phyloP scores from a whole-genome alignment of 2,113 vertebrate species.

The Seriola aureovittata region DNA sequence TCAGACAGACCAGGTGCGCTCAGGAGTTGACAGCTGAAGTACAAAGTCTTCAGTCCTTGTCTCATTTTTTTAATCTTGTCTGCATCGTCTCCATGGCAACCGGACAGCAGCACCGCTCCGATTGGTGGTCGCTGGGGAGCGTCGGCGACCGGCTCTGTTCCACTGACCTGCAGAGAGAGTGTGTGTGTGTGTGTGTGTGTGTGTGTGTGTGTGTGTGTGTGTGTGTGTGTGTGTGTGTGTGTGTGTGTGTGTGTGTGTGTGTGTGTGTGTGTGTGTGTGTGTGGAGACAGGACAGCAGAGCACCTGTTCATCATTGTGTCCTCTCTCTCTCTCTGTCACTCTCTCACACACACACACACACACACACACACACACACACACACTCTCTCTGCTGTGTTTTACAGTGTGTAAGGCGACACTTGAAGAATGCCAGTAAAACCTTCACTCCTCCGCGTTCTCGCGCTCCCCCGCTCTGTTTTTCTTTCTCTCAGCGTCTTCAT shows the following conservation, averaged over 20 bases:
- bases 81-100: constrained; percentile 19
- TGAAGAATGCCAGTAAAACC: constrained; percentile 51
- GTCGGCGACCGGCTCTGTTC: background rate
- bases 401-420: constrained; percentile 44
- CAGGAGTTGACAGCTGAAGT: background rate
- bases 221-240: too few species aligned
- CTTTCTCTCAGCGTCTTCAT: background rate
- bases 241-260: constrained; percentile 15
- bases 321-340: constrained; percentile 12
- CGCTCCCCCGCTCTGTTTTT: background rate
- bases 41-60: background rate
- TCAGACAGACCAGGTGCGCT: background rate
- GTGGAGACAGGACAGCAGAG: background rate
- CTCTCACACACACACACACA: background rate
- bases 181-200: too few species aligned
- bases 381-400: background rate
- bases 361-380: background rate
- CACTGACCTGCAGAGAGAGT: background rate
- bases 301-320: background rate
- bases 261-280: constrained; percentile 4
- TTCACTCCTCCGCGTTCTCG: background rate
- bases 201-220: constrained; percentile 6
- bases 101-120: background rate
- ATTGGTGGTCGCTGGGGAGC: background rate
- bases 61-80: background rate